A percentile compares a stretch with the other conserved stretches of the same genome.
phyloP scores from a whole-genome alignment of 2,113 vertebrate species.

The Phrynosoma blainvillii region DNA sequence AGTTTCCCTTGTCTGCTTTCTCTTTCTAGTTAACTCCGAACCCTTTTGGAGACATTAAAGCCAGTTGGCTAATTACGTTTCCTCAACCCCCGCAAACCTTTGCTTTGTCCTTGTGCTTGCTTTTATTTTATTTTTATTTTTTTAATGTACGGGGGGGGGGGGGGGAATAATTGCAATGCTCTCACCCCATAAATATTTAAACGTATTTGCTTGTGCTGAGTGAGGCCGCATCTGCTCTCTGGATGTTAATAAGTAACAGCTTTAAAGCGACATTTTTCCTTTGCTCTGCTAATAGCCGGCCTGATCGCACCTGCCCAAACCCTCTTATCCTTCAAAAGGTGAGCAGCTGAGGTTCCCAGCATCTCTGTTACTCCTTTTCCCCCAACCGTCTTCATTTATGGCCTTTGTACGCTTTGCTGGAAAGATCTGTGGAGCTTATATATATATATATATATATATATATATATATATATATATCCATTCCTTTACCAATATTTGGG shows the following conservation, averaged over 20 bases:
- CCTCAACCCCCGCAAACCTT: constrained; percentile 10
- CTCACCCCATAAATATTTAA: background rate
- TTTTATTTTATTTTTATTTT: background rate
- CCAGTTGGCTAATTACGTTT: background rate
- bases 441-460: too few species aligned
- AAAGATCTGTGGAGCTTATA: too few species aligned
- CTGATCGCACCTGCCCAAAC: background rate
- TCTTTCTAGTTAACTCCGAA: background rate
- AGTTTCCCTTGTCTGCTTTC: too few species aligned
- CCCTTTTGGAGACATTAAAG: background rate
- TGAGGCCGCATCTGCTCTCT: background rate
- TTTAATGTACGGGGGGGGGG: background rate
- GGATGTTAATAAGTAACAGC: constrained; percentile 18
- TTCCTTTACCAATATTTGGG: background rate
- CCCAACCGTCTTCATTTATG: background rate
- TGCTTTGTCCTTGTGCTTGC: background rate
- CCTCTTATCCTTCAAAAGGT: background rate
- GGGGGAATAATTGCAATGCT: background rate
- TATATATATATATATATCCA: too few species aligned
- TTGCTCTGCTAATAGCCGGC: background rate
- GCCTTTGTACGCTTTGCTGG: background rate
- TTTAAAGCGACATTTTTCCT: background rate
- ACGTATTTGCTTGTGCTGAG: background rate
- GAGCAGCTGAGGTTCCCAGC: background rate
- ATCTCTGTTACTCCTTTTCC: too few species aligned